phyloP scores from a whole-genome alignment of 2,797 vertebrate genomes.

The Sebastes glaucus region DNA sequence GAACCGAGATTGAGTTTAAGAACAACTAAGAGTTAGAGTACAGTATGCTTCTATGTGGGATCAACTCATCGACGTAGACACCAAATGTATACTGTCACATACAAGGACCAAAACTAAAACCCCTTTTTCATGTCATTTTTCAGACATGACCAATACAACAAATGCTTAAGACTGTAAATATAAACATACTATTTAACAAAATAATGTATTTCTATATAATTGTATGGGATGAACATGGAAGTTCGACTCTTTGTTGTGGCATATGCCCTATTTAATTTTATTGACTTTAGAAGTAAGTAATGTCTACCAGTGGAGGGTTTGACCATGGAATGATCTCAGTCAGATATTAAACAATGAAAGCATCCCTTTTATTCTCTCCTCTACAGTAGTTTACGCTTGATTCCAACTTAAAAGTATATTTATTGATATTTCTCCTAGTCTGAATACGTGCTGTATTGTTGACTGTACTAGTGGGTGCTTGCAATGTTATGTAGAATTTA shows the following conservation, averaged over 20 bases:
- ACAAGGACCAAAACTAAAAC: too few relatives aligned
- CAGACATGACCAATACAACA: too few relatives aligned
- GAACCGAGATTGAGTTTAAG: constrained; percentile 28
- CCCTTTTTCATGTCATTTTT: too few relatives aligned
- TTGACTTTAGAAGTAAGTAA: not conserved
- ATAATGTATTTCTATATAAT: not conserved
- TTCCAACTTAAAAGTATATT: not conserved
- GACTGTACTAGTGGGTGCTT: not conserved
- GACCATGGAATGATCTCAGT: not conserved
- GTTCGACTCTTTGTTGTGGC: not conserved
- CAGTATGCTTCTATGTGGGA: not conserved
- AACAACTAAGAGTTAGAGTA: not conserved
- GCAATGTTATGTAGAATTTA: not conserved
- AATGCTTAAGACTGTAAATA: too few relatives aligned
- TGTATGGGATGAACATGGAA: not conserved
- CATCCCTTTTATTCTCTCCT: not conserved
- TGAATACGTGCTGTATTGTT: not conserved
- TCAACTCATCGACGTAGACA: not conserved
- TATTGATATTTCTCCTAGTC: not conserved
- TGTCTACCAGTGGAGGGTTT: too few relatives aligned
- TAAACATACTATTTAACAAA: not conserved
- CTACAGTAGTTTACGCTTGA: not conserved
- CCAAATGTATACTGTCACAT: too few relatives aligned
- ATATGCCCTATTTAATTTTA: not conserved
- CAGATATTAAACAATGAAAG: not conserved